Base-by-base conservation (phyloP, 2,888 invertebrate species). In the Leucoptera coffeella region DNA sequence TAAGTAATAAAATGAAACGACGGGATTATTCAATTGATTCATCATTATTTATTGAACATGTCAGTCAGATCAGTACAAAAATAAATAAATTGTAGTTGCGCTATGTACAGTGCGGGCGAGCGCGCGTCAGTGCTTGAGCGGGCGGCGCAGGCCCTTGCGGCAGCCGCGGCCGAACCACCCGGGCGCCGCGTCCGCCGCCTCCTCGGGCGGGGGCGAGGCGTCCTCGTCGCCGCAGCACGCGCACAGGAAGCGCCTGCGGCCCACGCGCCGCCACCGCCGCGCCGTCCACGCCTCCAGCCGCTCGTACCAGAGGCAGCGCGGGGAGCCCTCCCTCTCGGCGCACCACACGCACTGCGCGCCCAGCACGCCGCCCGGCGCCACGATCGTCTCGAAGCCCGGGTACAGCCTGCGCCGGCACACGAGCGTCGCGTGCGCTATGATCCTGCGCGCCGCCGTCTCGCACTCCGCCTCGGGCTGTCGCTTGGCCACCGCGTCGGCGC, bases 131-230 rank as follows among this genome's bases (percentile, higher is more conserved):
- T 26, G 8, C 9, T 13, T 11, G 13, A 11, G 17, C 20, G 9
- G 69, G 35, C 65, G 64, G 20, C 60, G 51, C 35, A 76, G 73
- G 23, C 77, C 77, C 61, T 88, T 88, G 39, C 83, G 78, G 56
- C 82, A 87, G 5, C 90, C 90, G 67, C 89, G 89, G 34, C 90
- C 89, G 62, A 85, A 89, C 90, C 89, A 90, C 26, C 89, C 89
- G 1, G 29, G 51, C 44, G 37, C 50, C 52, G 43, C 48, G 43
- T 45, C 55, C 12, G 8, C 36, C 26, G 29, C 38, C 23, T 26
- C 36, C 21, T 30, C 25, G 24, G 32, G 30, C 29, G 20, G 26
- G 26, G 32, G 30, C 25, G 26, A 40, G 23, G 31, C 40, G 30
- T 72, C 41, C 3, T 30, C 29, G 12, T 35, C 32, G 29, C 40